These are phyloP conservation scores for Cranoglanis bouderius DNA, from an alignment of 2,113 vertebrate genomes.

Conservation along the genomic window DNA sequence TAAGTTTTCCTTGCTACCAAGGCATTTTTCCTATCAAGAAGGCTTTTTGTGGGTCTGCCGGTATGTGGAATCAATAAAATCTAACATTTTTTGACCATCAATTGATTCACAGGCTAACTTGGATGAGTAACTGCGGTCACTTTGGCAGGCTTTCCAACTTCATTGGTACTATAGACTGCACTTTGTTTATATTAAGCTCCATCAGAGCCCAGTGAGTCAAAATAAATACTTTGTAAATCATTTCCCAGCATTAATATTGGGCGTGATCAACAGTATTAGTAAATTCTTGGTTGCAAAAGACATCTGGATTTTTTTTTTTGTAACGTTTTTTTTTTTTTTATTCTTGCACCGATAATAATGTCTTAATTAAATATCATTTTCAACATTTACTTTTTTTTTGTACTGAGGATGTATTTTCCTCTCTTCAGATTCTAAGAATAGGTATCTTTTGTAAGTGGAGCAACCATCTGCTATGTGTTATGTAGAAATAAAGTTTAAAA, in stretches of 20 bases:
- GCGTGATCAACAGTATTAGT: background rate
- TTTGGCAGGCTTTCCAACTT: background rate
- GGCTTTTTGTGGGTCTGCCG: background rate
- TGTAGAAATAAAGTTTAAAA: background rate
- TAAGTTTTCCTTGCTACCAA: background rate
- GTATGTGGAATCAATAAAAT: slow-evolving; percentile 10
- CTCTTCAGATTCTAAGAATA: background rate
- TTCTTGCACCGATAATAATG: background rate
- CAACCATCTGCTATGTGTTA: background rate
- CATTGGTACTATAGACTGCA: background rate
- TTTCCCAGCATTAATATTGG: background rate
- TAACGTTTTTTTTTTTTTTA: background rate
- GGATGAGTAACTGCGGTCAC: slow-evolving; percentile 3
- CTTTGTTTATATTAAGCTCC: background rate
- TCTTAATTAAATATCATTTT: background rate
- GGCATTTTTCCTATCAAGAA: background rate
- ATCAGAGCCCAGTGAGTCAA: background rate
- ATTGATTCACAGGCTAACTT: background rate
- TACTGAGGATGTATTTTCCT: background rate
- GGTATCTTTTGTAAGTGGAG: background rate
- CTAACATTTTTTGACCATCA: background rate
- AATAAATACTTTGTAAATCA: background rate
- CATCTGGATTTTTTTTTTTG: background rate
- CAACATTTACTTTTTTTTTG: background rate
- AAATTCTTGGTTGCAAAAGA: background rate